A percentile compares a stretch with the other conserved stretches of the same genome.
These are phyloP conservation scores for Melanophora roralis DNA, from an alignment of 2,888 invertebrate genomes.

Conservation along the genomic window DNA sequence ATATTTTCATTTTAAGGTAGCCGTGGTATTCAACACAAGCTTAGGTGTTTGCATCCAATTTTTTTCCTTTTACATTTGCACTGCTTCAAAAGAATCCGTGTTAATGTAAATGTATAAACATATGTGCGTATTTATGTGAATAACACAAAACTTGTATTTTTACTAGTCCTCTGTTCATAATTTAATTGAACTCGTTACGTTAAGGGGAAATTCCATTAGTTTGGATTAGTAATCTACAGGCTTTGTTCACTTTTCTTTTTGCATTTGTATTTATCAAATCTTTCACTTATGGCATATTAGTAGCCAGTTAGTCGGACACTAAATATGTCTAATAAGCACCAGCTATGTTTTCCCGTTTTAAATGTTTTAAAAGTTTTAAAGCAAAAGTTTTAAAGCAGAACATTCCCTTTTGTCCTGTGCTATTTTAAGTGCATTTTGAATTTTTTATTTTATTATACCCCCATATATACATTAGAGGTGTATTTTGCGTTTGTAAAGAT, in stretches of 20 bases:
- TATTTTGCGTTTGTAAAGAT: too few species aligned
- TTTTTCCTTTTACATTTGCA: background rate
- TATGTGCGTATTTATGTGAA: background rate
- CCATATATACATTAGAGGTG: too few species aligned
- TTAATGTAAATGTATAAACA: background rate
- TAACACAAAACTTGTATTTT: background rate
- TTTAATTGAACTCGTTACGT: constrained; percentile 48
- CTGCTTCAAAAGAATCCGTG: background rate
- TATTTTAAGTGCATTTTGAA: too few species aligned
- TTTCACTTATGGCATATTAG: background rate
- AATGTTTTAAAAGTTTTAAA: too few species aligned
- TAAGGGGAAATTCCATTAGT: constrained; percentile 43
- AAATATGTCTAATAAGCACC: too few species aligned
- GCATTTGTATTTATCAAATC: background rate
- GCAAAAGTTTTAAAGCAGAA: too few species aligned
- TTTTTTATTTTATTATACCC: too few species aligned
- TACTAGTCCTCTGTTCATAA: constrained; percentile 23
- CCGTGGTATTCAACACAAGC: too few species aligned
- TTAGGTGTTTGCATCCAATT: constrained; percentile 1
- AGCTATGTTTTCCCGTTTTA: too few species aligned
- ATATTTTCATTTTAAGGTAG: background rate
- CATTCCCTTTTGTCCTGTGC: too few species aligned
- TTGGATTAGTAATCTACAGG: constrained; percentile 28
- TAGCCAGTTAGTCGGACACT: background rate
- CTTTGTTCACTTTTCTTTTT: background rate